These are phyloP conservation scores for Diabrotica balteata DNA, from an alignment of 2,888 invertebrate species.

Conservation along the genomic window DNA sequence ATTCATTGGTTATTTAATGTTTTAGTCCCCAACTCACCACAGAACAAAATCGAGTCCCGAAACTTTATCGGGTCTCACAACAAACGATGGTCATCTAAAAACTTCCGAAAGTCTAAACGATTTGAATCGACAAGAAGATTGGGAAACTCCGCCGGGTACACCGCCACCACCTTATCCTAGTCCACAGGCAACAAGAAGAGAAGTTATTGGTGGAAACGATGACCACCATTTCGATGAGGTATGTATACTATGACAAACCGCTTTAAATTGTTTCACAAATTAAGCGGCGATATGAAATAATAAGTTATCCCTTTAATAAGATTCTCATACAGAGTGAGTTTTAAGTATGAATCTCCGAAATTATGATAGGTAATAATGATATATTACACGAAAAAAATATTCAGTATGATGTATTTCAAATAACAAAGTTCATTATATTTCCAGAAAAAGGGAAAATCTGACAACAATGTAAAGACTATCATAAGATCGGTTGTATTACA, in stretches of 20 bases:
- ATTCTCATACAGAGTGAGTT: too few species aligned
- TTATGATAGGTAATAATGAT: too few species aligned
- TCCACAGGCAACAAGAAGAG: conserved; percentile 52
- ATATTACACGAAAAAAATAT: too few species aligned
- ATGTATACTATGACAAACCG: background rate
- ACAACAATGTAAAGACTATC: too few species aligned
- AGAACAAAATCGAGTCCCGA: conserved; percentile 73
- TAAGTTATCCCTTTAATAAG: too few species aligned
- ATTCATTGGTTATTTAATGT: conserved; percentile 26
- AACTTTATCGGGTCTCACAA: conserved; percentile 59
- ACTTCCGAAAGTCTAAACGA: conserved; percentile 70
- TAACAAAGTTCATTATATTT: too few species aligned
- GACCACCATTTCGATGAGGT: conserved; percentile 42
- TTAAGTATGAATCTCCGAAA: too few species aligned
- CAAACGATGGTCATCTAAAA: conserved; percentile 62
- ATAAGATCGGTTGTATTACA: too few species aligned
- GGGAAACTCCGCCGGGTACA: conserved; percentile 70
- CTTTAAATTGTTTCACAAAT: too few species aligned
- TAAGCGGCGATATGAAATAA: too few species aligned
- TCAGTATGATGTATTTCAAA: too few species aligned
- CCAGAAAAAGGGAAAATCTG: too few species aligned
- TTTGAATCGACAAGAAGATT: conserved; percentile 60
- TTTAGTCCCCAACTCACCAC: conserved; percentile 60
- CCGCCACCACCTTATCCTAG: conserved; percentile 84
- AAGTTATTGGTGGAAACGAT: conserved; percentile 41